Conservation (phyloP, 2,113 vertebrate genomes). For the Lasiurus borealis region DNA sequence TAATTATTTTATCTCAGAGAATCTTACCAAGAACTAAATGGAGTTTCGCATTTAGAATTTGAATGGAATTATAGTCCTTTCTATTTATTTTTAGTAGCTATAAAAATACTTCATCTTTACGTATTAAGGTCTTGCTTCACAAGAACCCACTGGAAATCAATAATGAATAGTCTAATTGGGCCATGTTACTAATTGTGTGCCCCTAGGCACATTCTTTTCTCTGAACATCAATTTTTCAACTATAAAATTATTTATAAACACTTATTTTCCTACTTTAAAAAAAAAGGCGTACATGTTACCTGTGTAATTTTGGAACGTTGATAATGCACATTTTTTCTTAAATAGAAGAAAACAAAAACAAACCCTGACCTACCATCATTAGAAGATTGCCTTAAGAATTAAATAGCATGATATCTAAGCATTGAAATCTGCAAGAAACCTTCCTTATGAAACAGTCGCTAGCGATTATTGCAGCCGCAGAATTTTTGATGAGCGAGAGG, state of each 20-base stretch:
- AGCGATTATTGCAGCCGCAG: not conserved
- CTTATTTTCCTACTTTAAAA: not conserved
- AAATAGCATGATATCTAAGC: not conserved
- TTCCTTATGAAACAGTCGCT: not conserved
- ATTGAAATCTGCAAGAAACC: not conserved
- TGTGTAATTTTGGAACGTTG: slow-evolving; percentile 48
- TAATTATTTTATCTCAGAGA: slow-evolving; percentile 14
- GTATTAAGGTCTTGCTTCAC: not conserved
- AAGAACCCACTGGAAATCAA: not conserved
- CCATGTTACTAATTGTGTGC: not conserved
- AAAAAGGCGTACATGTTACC: no score
- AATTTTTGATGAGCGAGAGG: not conserved
- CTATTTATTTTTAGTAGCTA: not conserved
- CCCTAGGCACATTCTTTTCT: not conserved
- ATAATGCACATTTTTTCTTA: not conserved
- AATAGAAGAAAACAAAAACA: not conserved
- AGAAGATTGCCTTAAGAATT: not conserved
- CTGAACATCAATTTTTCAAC: not conserved
- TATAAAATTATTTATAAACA: not conserved
- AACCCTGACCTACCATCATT: not conserved
- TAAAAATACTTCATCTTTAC: not conserved
- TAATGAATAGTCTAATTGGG: not conserved
- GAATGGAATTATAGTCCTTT: not conserved
- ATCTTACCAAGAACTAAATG: slow-evolving; percentile 17
- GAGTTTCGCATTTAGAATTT: slow-evolving; percentile 37